phyloP scores from a whole-genome alignment of 2,797 vertebrate genomes.

The Remorina albescens region DNA sequence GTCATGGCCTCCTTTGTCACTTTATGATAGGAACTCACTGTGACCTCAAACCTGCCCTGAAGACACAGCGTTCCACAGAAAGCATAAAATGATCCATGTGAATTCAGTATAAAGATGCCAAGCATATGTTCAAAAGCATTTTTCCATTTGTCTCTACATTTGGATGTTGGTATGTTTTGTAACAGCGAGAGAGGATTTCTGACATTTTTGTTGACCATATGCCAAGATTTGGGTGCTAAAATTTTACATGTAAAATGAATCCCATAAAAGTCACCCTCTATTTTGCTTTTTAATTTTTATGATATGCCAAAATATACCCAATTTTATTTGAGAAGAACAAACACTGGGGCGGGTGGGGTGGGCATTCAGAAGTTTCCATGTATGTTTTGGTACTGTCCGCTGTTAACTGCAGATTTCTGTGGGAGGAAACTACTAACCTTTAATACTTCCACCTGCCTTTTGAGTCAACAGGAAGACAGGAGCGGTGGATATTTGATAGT shows the following conservation, averaged over 20 bases:
- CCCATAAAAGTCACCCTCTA: no score
- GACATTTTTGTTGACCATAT: neutral
- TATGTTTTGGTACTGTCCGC: neutral
- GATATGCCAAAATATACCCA: neutral
- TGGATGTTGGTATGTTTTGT: neutral
- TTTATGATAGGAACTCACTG: no score
- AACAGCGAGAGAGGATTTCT: neutral
- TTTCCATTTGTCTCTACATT: neutral
- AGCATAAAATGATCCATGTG: neutral
- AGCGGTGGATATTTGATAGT: constrained; percentile 17
- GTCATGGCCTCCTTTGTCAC: no score
- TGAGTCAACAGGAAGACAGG: constrained; percentile 20
- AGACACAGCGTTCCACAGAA: no score
- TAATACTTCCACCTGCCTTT: constrained; percentile 14
- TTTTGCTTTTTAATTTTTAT: neutral
- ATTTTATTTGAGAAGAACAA: neutral
- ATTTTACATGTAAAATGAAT: neutral
- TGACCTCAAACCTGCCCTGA: no score
- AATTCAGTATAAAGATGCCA: neutral
- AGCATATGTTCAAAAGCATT: neutral
- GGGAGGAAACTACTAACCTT: constrained; percentile 24
- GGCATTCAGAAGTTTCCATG: neutral
- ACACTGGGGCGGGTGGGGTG: neutral
- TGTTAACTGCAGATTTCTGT: neutral
- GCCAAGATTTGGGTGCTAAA: neutral